These are phyloP conservation scores for Drosophila kanekoi DNA, from an alignment of 2,888 invertebrate species.

Conservation along the genomic window DNA sequence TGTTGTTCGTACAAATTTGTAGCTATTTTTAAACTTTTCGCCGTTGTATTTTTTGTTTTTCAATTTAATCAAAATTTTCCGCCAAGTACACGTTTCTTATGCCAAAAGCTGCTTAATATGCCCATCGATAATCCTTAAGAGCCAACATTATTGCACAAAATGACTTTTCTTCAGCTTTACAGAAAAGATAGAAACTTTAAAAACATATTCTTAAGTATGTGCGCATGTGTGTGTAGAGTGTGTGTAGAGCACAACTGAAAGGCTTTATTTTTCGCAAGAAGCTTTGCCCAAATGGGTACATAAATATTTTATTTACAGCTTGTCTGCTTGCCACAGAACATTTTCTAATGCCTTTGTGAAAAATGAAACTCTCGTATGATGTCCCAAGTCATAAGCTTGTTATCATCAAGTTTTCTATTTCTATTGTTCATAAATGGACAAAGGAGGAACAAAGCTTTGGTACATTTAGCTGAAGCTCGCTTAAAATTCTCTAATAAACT, in stretches of 20 bases:
- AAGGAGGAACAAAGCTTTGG: too few species aligned
- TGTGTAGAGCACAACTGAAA: neutral
- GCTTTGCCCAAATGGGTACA: slow-evolving; percentile 15
- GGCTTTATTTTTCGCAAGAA: neutral
- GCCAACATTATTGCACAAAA: neutral
- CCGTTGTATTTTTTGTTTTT: slow-evolving; percentile 6
- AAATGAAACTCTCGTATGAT: neutral
- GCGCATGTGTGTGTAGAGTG: neutral
- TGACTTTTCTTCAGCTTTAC: slow-evolving; percentile 15
- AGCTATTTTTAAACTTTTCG: slow-evolving; percentile 26
- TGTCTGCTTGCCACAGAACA: neutral
- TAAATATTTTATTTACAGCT: slow-evolving; percentile 10
- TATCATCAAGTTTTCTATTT: neutral
- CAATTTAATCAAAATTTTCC: slow-evolving; percentile 5
- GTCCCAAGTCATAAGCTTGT: neutral
- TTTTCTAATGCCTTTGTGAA: neutral
- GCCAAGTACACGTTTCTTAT: neutral
- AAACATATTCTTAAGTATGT: neutral
- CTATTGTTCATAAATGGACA: too few species aligned
- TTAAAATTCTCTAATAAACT: neutral
- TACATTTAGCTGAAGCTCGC: neutral
- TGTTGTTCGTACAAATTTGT: slow-evolving; percentile 37
- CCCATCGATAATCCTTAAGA: neutral
- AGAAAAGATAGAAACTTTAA: neutral
- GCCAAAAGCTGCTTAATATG: too few species aligned